phyloP scores from a whole-genome alignment of 2,797 vertebrate genomes.

The Melanogrammus aeglefinus region DNA sequence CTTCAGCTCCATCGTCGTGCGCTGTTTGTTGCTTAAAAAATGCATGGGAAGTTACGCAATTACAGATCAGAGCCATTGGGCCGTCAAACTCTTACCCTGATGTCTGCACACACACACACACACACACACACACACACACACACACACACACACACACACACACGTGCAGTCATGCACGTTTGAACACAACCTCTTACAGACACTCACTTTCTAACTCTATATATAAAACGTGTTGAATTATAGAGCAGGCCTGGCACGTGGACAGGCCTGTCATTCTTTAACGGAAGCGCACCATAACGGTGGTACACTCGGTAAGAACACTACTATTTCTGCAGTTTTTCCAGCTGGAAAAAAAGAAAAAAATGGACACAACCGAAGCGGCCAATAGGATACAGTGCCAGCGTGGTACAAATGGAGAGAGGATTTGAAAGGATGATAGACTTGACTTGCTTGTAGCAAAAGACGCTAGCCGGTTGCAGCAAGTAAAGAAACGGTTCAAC shows the following conservation, averaged over 20 bases:
- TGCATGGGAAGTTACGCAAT: background rate
- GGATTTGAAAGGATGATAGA: background rate
- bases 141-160: background rate
- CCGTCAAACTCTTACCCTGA: background rate
- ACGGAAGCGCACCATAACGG: background rate
- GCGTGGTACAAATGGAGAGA: background rate
- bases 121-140: background rate
- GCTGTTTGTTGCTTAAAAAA: background rate
- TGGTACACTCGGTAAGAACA: background rate
- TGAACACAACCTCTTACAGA: background rate
- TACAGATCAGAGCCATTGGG: background rate
- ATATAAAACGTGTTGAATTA: slow-evolving; percentile 3
- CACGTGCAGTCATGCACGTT: background rate
- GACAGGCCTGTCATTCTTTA: background rate
- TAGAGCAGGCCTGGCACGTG: background rate
- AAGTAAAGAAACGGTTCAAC: background rate
- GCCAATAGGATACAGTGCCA: background rate
- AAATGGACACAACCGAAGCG: background rate
- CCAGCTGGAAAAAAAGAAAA: background rate
- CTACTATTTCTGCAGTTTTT: too few species aligned
- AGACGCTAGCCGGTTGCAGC: background rate
- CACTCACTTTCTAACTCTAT: background rate
- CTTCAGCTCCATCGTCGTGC: background rate
- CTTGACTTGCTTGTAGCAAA: background rate
- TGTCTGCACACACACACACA: background rate